These are phyloP conservation scores for Cephalopterus ornatus DNA, from an alignment of 2,113 vertebrate species.

Conservation along the genomic window DNA sequence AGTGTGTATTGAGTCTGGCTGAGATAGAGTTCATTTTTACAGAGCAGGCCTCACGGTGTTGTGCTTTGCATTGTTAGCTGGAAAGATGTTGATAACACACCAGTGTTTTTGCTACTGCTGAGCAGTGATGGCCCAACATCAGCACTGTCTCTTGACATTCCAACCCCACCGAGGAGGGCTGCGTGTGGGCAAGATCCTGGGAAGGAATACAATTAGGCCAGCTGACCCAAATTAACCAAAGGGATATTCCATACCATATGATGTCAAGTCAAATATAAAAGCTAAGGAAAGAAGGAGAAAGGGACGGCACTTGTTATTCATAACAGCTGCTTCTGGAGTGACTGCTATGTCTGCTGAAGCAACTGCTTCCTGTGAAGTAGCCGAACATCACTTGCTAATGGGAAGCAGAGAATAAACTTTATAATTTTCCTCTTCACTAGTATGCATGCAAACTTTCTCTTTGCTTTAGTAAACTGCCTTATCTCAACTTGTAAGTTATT, in stretches of 20 bases:
- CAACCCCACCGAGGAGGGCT: not conserved
- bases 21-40: not conserved
- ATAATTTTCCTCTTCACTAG: not conserved
- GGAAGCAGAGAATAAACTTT: not conserved
- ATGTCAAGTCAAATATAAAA: not conserved
- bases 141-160: not conserved
- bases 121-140: not conserved
- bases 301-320: not conserved
- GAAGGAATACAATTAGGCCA: not conserved
- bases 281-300: not conserved
- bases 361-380: not conserved
- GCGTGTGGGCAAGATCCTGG: not conserved
- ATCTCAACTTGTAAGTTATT: not conserved
- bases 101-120: not conserved
- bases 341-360: not conserved
- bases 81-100: not conserved
- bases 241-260: not conserved
- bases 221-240: not conserved
- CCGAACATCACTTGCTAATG: not conserved
- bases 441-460: not conserved
- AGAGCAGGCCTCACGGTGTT: not conserved
- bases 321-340: not conserved
- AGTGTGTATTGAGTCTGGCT: not conserved
- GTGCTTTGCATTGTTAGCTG: not conserved
- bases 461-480: not conserved